These are phyloP conservation scores for Podarcis siculus DNA, from an alignment of 2,797 vertebrate genomes.

Conservation along the genomic window DNA sequence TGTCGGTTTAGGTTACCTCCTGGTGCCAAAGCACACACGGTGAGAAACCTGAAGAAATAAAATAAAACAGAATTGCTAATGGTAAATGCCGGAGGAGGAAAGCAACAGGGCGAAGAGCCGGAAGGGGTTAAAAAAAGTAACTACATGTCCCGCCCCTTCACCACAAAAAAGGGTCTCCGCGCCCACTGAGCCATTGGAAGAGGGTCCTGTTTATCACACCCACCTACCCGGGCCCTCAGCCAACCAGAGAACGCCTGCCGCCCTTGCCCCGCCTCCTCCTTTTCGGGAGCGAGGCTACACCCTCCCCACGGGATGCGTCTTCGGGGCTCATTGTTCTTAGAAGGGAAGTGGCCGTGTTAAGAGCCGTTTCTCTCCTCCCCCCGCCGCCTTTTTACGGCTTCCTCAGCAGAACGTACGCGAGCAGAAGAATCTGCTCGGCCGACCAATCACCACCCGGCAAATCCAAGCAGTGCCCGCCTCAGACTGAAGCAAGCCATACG, in stretches of 20 bases:
- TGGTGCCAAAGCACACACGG: too few species aligned
- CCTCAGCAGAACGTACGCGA: background rate
- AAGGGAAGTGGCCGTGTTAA: constrained; percentile 41
- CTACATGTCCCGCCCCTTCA: background rate
- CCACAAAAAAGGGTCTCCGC: background rate
- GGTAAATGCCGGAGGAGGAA: background rate
- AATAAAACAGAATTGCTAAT: background rate
- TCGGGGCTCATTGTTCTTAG: constrained; percentile 64
- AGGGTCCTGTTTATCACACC: background rate
- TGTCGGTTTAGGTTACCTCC: too few species aligned
- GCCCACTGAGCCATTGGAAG: background rate
- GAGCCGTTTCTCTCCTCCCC: too few species aligned
- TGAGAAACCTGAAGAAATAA: too few species aligned
- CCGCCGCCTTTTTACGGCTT: background rate
- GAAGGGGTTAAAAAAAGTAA: background rate
- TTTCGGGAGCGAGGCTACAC: background rate
- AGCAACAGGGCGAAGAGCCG: background rate
- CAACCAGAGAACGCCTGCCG: background rate
- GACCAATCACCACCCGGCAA: constrained; percentile 13
- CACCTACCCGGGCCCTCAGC: background rate
- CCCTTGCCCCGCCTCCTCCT: background rate
- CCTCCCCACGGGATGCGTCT: constrained; percentile 50
- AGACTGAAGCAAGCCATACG: constrained; percentile 36
- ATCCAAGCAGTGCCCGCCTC: background rate
- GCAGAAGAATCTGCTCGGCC: background rate